Evolutionary conservation across 2,797 vertebrate genomes (phyloP).

Genomic region (Carduelis carduelis): DNA sequence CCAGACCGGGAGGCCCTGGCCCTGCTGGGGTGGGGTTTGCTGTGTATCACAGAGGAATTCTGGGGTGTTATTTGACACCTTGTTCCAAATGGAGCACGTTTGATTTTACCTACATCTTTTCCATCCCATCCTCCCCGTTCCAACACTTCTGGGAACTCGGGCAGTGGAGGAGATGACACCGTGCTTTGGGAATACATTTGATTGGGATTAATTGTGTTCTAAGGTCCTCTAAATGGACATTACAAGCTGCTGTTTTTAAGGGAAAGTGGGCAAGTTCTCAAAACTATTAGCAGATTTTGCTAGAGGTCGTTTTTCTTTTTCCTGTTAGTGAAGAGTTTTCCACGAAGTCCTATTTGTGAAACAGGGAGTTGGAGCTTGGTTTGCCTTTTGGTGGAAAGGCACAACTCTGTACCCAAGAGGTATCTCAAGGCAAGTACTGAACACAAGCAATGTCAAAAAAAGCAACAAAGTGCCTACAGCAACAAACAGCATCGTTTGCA

Average conservation of each 20-base stretch:
- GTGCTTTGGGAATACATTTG: background rate
- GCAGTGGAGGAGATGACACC: background rate
- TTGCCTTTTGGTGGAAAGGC: conserved; percentile 49
- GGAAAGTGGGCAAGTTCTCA: background rate
- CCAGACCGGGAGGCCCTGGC: background rate
- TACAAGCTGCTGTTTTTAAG: background rate
- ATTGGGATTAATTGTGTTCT: accelerated
- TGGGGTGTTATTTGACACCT: background rate
- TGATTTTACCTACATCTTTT: background rate
- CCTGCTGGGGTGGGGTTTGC: background rate
- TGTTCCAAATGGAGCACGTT: background rate
- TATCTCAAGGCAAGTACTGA: conserved; percentile 35
- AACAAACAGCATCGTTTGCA: conserved; percentile 42
- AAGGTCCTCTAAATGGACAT: background rate
- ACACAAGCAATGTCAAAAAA: conserved; percentile 35
- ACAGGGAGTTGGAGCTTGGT: background rate
- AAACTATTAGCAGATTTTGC: background rate
- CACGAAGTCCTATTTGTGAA: background rate
- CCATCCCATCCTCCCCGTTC: background rate
- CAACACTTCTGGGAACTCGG: background rate
- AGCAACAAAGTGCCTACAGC: conserved; percentile 49
- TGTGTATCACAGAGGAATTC: background rate
- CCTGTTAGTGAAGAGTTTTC: background rate
- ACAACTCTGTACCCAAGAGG: conserved; percentile 47
- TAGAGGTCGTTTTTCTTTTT: background rate